These are phyloP conservation scores for Goniozus legneri DNA, from an alignment of 1,140 invertebrate species.

Conservation along the genomic window DNA sequence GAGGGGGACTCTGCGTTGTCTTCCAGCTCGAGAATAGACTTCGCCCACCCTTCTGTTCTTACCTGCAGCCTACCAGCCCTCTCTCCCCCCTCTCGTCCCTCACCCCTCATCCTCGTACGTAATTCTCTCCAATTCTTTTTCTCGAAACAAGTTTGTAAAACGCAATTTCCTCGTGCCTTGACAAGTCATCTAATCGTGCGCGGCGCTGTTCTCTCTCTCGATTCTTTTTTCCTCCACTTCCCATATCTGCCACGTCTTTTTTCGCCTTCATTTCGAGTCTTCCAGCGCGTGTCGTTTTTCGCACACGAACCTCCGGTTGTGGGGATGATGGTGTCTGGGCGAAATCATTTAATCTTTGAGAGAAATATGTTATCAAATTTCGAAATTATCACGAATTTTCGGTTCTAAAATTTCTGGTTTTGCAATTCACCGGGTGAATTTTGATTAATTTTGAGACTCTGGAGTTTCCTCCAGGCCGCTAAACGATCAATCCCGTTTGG, in stretches of 20 bases:
- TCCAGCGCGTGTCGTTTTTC: slow-evolving; percentile 6
- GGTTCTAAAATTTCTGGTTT: too few species aligned
- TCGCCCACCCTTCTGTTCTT: slow-evolving; percentile 11
- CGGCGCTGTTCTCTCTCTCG: slow-evolving; percentile 19
- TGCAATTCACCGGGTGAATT: too few species aligned
- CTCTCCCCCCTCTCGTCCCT: slow-evolving; percentile 18
- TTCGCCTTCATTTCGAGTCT: slow-evolving; percentile 6
- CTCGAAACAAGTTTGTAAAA: slow-evolving; percentile 53
- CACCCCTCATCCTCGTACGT: slow-evolving; percentile 23
- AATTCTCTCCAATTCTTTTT: slow-evolving; percentile 50
- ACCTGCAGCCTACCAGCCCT: slow-evolving; percentile 16
- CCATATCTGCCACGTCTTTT: slow-evolving; percentile 1
- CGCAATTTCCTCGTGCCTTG: slow-evolving; percentile 51
- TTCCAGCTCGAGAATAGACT: slow-evolving; percentile 14
- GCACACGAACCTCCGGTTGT: background rate
- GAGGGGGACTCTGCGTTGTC: slow-evolving; percentile 21
- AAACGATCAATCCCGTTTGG: too few species aligned
- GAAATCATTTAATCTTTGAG: too few species aligned
- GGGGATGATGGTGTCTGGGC: too few species aligned
- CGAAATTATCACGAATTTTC: too few species aligned
- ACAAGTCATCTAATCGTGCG: slow-evolving; percentile 47
- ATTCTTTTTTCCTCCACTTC: background rate
- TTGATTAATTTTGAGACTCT: too few species aligned
- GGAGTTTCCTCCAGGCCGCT: too few species aligned
- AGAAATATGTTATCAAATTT: too few species aligned